These are phyloP conservation scores for Simalia tracyae DNA, from an alignment of 2,797 vertebrate genomes.

Conservation along the genomic window DNA sequence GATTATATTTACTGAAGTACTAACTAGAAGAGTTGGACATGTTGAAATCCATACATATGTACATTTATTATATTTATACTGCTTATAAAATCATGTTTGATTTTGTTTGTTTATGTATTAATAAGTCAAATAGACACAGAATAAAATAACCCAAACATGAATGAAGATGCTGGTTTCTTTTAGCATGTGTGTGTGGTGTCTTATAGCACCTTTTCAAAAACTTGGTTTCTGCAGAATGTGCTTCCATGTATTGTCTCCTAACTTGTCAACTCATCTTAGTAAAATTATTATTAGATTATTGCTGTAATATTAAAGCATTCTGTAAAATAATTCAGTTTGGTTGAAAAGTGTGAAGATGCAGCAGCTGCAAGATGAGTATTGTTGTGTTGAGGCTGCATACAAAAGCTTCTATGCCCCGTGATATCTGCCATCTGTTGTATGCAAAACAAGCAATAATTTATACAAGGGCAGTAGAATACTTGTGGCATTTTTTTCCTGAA, in stretches of 20 bases:
- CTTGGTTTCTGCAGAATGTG: background rate
- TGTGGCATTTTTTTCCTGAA: conserved; percentile 69
- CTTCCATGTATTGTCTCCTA: background rate
- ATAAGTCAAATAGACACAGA: background rate
- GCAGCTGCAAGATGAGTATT: conserved; percentile 88
- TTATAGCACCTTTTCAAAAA: background rate
- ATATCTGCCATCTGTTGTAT: conserved; percentile 93
- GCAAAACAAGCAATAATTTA: conserved; percentile 88
- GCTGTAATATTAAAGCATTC: conserved; percentile 59
- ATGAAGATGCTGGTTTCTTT: background rate
- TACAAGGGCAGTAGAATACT: conserved; percentile 81
- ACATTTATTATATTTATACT: background rate
- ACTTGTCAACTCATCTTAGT: conserved; percentile 37
- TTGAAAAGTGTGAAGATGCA: conserved; percentile 74
- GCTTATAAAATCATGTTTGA: background rate
- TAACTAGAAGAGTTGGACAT: background rate
- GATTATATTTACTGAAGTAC: background rate
- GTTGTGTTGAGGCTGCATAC: conserved; percentile 71
- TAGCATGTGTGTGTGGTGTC: background rate
- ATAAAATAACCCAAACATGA: background rate
- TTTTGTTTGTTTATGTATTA: background rate
- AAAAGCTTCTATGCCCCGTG: conserved; percentile 74
- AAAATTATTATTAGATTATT: conserved; percentile 50
- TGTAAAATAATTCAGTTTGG: conserved; percentile 77
- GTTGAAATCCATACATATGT: background rate